phyloP scores from a whole-genome alignment of 2,888 invertebrate genomes.

The Eupithecia insigniata region DNA sequence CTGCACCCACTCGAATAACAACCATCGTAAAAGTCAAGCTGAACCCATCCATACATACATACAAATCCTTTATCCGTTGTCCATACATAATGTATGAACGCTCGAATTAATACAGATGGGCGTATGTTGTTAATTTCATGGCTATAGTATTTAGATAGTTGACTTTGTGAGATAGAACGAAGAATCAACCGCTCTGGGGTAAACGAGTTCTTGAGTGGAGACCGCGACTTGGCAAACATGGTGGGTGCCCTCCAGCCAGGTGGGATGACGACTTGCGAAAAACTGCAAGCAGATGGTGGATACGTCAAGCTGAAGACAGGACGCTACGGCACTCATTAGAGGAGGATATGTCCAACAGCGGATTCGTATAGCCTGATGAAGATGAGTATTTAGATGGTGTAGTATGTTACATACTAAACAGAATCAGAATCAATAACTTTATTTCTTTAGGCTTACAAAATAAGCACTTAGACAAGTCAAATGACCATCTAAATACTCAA shows the following conservation, averaged over 20 bases:
- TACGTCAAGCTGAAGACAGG: too few species aligned
- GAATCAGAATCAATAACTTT: too few species aligned
- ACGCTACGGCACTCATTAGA: too few species aligned
- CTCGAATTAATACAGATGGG: conserved; percentile 26
- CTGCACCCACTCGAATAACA: conserved; percentile 2
- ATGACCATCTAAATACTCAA: too few species aligned
- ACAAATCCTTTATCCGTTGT: conserved; percentile 4
- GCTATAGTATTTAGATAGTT: conserved; percentile 12
- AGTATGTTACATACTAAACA: too few species aligned
- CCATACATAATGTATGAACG: conserved; percentile 30
- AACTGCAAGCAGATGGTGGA: too few species aligned
- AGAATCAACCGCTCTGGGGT: not conserved
- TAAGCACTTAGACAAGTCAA: too few species aligned
- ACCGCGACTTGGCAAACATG: not conserved
- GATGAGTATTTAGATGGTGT: too few species aligned
- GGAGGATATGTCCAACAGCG: too few species aligned
- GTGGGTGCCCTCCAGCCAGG: not conserved
- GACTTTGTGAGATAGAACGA: not conserved
- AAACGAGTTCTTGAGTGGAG: not conserved
- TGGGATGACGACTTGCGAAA: too few species aligned
- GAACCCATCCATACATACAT: conserved; percentile 9
- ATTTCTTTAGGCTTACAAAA: too few species aligned
- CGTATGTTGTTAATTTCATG: conserved; percentile 28
- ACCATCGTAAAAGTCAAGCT: not conserved
- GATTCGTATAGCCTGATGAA: too few species aligned